These are phyloP conservation scores for Alces alces DNA, from an alignment of 2,113 vertebrate genomes.

Conservation along the genomic window DNA sequence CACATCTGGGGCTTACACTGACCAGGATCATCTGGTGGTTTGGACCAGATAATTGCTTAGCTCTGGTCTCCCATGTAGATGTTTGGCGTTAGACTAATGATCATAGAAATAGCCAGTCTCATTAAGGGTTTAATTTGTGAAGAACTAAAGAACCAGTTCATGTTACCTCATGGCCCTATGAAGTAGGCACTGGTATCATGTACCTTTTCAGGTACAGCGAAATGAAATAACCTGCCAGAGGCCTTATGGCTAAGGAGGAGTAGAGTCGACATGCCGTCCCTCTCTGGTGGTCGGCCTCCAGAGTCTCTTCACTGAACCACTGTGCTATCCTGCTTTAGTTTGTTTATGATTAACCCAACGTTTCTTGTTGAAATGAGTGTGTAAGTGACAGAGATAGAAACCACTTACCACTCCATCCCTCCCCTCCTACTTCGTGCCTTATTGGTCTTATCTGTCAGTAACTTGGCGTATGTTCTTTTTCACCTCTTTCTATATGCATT, in stretches of 20 bases:
- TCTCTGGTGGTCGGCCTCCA: not conserved
- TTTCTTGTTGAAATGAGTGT: not conserved
- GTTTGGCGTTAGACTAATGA: not conserved
- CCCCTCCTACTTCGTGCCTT: not conserved
- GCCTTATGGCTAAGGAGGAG: not conserved
- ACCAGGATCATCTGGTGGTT: not conserved
- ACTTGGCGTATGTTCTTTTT: not conserved
- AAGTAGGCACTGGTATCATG: not conserved
- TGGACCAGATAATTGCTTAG: not conserved
- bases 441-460: not conserved
- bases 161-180: not conserved
- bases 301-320: not conserved
- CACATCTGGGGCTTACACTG: not conserved
- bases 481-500: not conserved
- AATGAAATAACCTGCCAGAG: not conserved
- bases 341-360: not conserved
- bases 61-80: not conserved
- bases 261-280: accelerated
- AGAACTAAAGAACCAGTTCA: not conserved
- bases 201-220: not conserved
- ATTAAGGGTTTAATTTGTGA: not conserved
- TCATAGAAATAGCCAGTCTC: not conserved
- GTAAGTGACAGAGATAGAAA: not conserved
- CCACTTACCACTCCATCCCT: not conserved
- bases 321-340: not conserved